Percentiles rank a stretch among this genome's conserved stretches.
Evolutionary conservation across 2,113 vertebrate species (phyloP).

Genomic region (Hipposideros armiger): DNA sequence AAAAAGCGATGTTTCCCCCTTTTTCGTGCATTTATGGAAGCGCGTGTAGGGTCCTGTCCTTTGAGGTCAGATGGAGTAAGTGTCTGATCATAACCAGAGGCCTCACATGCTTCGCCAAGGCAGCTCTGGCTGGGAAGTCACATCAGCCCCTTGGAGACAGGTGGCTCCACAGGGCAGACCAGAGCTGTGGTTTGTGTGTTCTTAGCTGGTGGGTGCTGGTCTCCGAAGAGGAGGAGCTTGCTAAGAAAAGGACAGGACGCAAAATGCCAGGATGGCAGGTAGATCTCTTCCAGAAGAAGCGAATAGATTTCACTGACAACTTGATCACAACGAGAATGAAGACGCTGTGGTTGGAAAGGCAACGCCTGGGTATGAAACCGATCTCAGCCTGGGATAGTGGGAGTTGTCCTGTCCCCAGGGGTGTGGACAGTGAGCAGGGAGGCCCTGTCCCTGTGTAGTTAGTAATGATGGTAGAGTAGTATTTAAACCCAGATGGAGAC

Average conservation of each 20-base stretch:
- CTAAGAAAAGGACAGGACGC: not conserved
- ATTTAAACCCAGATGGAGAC: not conserved
- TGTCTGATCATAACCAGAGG: not conserved
- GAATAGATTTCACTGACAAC: not conserved
- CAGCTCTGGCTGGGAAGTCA: not conserved
- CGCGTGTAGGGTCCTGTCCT: not conserved
- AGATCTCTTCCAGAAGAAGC: not conserved
- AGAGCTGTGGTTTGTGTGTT: not conserved
- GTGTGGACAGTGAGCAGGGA: not conserved
- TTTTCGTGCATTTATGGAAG: not conserved
- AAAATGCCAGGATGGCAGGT: not conserved
- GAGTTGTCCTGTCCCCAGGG: not conserved
- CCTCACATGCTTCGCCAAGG: not conserved
- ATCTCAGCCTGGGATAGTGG: not conserved
- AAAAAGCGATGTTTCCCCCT: no score
- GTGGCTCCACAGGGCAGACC: no score
- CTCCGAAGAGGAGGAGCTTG: not conserved
- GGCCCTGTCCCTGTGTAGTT: not conserved
- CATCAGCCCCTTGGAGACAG: not conserved
- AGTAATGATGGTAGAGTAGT: not conserved
- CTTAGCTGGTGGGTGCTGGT: no score
- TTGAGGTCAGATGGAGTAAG: not conserved
- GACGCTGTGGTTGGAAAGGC: not conserved
- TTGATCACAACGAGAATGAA: not conserved
- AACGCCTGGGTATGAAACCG: not conserved